Evolutionary conservation across 2,888 invertebrate genomes (phyloP).

Genomic region (Zaprionus bogoriensis): DNA sequence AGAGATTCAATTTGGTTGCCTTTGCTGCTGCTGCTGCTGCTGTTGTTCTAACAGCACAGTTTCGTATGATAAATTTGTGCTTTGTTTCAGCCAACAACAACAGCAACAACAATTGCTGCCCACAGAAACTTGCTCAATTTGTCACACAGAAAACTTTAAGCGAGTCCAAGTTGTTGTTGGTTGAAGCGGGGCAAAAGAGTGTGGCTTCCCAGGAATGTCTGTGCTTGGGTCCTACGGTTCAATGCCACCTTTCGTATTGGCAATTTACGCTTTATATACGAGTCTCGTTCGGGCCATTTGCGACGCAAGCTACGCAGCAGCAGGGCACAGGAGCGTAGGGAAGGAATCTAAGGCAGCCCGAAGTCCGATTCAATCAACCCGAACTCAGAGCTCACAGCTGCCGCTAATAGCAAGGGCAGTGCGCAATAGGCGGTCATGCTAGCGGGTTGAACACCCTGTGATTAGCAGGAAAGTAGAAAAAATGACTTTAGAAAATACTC

Average conservation of each 20-base stretch:
- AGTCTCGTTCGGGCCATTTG: slow-evolving; percentile 55
- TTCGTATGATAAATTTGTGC: slow-evolving; percentile 38
- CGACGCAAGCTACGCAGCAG: slow-evolving; percentile 36
- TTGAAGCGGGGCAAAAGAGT: neutral
- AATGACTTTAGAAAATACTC: no score
- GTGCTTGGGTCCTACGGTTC: slow-evolving; percentile 22
- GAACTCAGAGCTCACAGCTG: slow-evolving; percentile 36
- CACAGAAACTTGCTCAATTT: slow-evolving; percentile 40
- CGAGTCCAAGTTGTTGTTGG: slow-evolving; percentile 1
- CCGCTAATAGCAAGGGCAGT: slow-evolving; percentile 30
- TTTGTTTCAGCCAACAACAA: slow-evolving; percentile 49
- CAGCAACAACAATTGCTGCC: slow-evolving; percentile 39
- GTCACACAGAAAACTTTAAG: slow-evolving; percentile 33
- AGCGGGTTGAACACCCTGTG: slow-evolving; percentile 16
- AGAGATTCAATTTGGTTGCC: slow-evolving; percentile 40
- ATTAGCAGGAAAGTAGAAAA: neutral
- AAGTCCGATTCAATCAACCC: slow-evolving; percentile 42
- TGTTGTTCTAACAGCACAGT: no score
- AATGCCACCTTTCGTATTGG: slow-evolving; percentile 49
- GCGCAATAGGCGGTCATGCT: neutral
- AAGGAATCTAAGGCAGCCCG: slow-evolving; percentile 1
- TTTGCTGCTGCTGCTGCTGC: slow-evolving; percentile 1
- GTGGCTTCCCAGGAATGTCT: slow-evolving; percentile 17
- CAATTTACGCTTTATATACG: slow-evolving; percentile 58
- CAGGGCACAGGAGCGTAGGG: neutral